Base-by-base conservation (phyloP, 2,113 vertebrate species). In the Nothobranchius kuhntae region DNA sequence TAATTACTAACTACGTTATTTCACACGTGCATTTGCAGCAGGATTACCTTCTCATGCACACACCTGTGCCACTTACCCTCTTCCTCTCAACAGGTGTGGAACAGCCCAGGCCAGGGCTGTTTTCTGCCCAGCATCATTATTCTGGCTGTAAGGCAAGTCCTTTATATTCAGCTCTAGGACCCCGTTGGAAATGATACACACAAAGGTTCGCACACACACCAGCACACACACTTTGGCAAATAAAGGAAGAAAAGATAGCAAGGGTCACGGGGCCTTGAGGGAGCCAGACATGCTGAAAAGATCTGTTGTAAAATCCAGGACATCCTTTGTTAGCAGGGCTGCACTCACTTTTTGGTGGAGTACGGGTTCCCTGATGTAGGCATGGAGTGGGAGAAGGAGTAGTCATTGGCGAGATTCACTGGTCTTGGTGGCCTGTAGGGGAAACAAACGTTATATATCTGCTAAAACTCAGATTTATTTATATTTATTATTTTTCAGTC, bases 301-400 rank as follows among this genome's bases (percentile, higher is more conserved):
- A 71, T 63, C 68, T 46, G 61, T 53, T 50, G 24, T 68, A 57
- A 71, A 81, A 84, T 83, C 77, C 71, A 83, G 81, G 78, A 54
- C 86, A 70, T 38, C 68, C 24, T 52, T 86, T 83, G 77, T 79
- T 67, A n/a, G 7, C 6, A 40, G 38, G 42, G 30, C 47, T 53
- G 30, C 60, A 94, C 97, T 97, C 91, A 99, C 98, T 94, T 95
- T 94, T 95, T 96, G 89, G 95, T 97, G 89, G 96, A 95, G 87
- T 96, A 97, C 68, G 96, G 95, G 80, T 96, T 98, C 95, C 96
- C 96, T 96, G 96, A 96, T 86, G 91, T 93, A 86, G 96, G 96
- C 89, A 98, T 96, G 64, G 98, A 96, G 90, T 98, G 96, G 81
- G 96, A 98, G 90, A 99, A 93, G 45, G 95, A 87, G 68, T 94